Percentiles rank a stretch among this genome's conserved stretches.
Conservation (phyloP, 2,888 invertebrate genomes). For the Drosophila lacicola region DNA sequence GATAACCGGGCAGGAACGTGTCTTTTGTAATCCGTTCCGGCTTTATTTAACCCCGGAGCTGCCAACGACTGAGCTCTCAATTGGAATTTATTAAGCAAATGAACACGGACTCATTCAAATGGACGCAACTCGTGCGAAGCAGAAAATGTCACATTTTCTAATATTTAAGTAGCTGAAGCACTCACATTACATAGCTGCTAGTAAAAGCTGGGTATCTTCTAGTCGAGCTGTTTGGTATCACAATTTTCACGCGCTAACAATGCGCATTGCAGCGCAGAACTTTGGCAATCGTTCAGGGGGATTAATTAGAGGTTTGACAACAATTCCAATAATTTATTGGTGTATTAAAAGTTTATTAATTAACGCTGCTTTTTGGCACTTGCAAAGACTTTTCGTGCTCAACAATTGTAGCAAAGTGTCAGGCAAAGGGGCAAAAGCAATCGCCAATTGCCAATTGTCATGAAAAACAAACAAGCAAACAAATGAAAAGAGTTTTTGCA, state of each 20-base stretch:
- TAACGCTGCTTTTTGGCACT: slow-evolving; percentile 23
- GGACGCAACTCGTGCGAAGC: slow-evolving; percentile 36
- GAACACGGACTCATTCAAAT: slow-evolving; percentile 43
- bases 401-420: slow-evolving; percentile 3
- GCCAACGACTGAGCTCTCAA: slow-evolving; percentile 30
- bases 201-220: not conserved
- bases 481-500: slow-evolving; percentile 2
- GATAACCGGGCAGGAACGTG: slow-evolving; percentile 50
- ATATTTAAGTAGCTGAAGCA: no score
- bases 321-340: slow-evolving; percentile 32
- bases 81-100: slow-evolving; percentile 56
- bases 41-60: slow-evolving; percentile 51
- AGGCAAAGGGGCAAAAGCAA: not conserved
- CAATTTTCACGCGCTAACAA: not conserved
- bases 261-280: slow-evolving; percentile 13
- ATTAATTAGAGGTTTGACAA: slow-evolving; percentile 30
- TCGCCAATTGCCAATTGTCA: slow-evolving; percentile 8
- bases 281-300: slow-evolving; percentile 13
- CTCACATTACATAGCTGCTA: not conserved
- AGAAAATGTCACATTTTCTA: no score
- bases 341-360: slow-evolving; percentile 51
- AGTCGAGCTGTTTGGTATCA: not conserved
- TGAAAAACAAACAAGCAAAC: not conserved
- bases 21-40: slow-evolving; percentile 64
- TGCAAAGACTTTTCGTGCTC: slow-evolving; percentile 20